Evolutionary conservation across 2,113 vertebrate species (phyloP).

Genomic region (Ageneiosus marmoratus): DNA sequence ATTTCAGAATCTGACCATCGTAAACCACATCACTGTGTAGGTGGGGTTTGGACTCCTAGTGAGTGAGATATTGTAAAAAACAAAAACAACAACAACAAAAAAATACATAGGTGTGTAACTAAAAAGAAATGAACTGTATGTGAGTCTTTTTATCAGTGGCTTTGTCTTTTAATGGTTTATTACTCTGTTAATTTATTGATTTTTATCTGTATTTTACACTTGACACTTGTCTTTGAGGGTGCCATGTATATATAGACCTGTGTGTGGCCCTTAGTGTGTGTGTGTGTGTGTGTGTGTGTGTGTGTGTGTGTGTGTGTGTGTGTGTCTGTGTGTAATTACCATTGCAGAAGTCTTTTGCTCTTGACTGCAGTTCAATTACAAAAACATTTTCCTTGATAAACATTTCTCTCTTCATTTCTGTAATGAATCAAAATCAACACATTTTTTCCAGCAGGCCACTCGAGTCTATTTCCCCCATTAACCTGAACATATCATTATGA

Average conservation of each 20-base stretch:
- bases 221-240: not conserved
- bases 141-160: not conserved
- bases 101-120: not conserved
- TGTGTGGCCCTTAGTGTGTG: too few relatives aligned
- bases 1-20: not conserved
- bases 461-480: slow-evolving; percentile 52
- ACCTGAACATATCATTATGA: slow-evolving; percentile 57
- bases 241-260: not conserved
- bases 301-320: too few relatives aligned
- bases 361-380: slow-evolving; percentile 22
- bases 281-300: not conserved
- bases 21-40: not conserved
- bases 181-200: not conserved
- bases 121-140: not conserved
- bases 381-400: slow-evolving; percentile 15
- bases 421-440: slow-evolving; percentile 57
- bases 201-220: not conserved
- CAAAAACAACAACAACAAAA: not conserved
- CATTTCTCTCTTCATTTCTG: slow-evolving; percentile 29
- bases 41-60: not conserved
- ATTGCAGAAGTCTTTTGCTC: slow-evolving; percentile 6
- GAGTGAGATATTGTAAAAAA: not conserved
- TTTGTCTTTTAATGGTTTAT: not conserved
- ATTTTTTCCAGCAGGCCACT: slow-evolving; percentile 40
- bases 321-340: slow-evolving; percentile 6